A percentile compares a stretch with the other conserved stretches of the same genome.
Evolutionary conservation across 2,113 vertebrate genomes (phyloP).

Genomic region (Salvelinus namaycush): DNA sequence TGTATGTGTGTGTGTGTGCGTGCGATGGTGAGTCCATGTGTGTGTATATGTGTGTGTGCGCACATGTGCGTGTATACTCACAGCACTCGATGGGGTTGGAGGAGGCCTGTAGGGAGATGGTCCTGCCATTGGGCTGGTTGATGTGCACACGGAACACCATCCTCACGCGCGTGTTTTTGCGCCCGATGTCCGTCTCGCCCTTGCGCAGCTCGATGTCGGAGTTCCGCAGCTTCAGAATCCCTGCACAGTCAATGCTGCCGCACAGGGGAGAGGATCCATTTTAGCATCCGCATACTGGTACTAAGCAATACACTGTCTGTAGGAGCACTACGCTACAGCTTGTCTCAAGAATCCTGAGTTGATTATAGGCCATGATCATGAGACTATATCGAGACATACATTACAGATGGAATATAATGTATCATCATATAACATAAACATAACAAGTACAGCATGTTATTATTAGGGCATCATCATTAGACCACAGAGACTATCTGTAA

Average conservation of each 20-base stretch:
- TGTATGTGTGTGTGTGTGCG: neutral
- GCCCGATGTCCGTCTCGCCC: constrained; percentile 92
- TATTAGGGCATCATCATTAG: too few species aligned
- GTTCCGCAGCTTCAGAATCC: constrained; percentile 92
- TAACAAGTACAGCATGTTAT: too few species aligned
- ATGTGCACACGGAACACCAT: constrained; percentile 93
- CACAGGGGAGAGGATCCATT: constrained; percentile 19
- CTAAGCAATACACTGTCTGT: neutral
- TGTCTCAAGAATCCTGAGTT: too few species aligned
- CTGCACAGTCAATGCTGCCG: constrained; percentile 90
- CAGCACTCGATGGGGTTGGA: constrained; percentile 97
- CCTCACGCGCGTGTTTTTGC: constrained; percentile 91
- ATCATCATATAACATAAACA: too few species aligned
- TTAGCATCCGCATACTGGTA: neutral
- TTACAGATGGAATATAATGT: too few species aligned
- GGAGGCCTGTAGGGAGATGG: constrained; percentile 84
- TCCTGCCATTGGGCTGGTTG: constrained; percentile 87
- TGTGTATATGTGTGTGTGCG: constrained; percentile 1
- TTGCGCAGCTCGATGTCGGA: constrained; percentile 95
- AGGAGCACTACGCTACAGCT: neutral
- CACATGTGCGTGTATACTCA: constrained; percentile 72
- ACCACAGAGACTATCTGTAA: too few species aligned
- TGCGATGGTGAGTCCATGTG: neutral
- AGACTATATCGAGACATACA: too few species aligned
- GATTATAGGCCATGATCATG: too few species aligned